Base-by-base conservation (phyloP, 2,113 vertebrate species). In the Carassius carassius region DNA sequence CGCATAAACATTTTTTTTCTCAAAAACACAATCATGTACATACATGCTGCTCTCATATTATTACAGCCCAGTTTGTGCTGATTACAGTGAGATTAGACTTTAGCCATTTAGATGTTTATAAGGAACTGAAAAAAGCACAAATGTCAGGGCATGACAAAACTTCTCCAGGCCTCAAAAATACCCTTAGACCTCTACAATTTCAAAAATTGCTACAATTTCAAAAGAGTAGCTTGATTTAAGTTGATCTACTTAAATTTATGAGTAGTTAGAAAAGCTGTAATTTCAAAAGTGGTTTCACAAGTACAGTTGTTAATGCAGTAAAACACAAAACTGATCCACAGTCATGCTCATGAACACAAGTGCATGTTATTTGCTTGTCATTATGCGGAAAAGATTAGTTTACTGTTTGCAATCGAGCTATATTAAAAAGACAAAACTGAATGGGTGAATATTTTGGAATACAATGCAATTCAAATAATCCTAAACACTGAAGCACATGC, bases 391-490 rank as follows among this genome's bases (percentile, higher is more conserved):
- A 65, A 80, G 60, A 80, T 65, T 65, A 80, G 78, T 80, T 80
- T 80, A 80, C 23, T 4, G 60, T 80, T 65, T 80, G 29, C 63
- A 81, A 84, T 84, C 56, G 75, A 67, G 83, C 62, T 23, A 67
- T 69, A 87, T 56, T 35, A 63, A 21, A 83, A 49, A 60, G 63
- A 84, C 58, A 80, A 54, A 62, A 63, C 23, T 25, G 69, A 23
- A 79, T 79, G 58, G 63, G 49, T 58, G 32, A 80, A 49, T 84
- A 70, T 81, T 80, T 80, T 65, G n/a, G 32, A 49, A 67, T 79
- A 80, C 56, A 44, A 35, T 44, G 77, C 67, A 69, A 81, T 70
- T 32, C 60, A 81, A 81, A 87, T 84, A 60, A 87, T 79, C 76
- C 10, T 21, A 77, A 82, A 84, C 58, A 65, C 72, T 65, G 44